Percentiles rank a stretch among this genome's conserved stretches.
phyloP scores from a whole-genome alignment of 2,797 vertebrate genomes.

The Phataginus tetradactyla region DNA sequence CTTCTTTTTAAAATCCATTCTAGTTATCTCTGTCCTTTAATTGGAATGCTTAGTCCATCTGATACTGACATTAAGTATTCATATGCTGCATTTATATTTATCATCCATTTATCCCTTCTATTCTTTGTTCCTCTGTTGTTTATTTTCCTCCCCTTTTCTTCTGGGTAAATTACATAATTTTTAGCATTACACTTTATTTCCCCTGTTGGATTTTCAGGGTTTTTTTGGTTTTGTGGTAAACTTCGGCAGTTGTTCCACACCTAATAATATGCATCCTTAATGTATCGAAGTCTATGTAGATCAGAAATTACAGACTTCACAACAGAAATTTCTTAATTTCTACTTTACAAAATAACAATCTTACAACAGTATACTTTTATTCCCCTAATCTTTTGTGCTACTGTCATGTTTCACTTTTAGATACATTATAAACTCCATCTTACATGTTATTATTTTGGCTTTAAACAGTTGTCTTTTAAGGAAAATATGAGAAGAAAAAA shows the following conservation, averaged over 20 bases:
- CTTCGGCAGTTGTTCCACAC: not conserved
- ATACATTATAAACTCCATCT: not conserved
- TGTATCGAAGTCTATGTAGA: not conserved
- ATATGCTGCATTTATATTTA: not conserved
- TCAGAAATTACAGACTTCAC: not conserved
- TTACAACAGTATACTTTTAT: not conserved
- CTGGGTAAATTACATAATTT: not conserved
- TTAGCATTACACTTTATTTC: not conserved
- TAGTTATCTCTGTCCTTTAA: not conserved
- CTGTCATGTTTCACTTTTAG: not conserved
- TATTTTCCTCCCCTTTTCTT: not conserved
- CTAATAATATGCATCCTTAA: not conserved
- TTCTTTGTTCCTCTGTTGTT: not conserved
- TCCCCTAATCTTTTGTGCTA: not conserved
- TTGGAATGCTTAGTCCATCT: not conserved
- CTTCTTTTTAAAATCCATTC: not conserved
- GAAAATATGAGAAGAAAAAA: not conserved
- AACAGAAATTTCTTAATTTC: not conserved
- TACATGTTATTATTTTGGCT: not conserved
- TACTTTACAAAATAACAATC: not conserved
- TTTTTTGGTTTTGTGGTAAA: not conserved
- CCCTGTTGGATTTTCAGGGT: not conserved
- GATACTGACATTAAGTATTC: not conserved
- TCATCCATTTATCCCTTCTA: not conserved
- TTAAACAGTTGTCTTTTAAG: not conserved